Percentiles rank a stretch among this genome's conserved stretches.
These are phyloP conservation scores for Thymallus thymallus DNA, from an alignment of 2,113 vertebrate genomes.

Conservation along the genomic window DNA sequence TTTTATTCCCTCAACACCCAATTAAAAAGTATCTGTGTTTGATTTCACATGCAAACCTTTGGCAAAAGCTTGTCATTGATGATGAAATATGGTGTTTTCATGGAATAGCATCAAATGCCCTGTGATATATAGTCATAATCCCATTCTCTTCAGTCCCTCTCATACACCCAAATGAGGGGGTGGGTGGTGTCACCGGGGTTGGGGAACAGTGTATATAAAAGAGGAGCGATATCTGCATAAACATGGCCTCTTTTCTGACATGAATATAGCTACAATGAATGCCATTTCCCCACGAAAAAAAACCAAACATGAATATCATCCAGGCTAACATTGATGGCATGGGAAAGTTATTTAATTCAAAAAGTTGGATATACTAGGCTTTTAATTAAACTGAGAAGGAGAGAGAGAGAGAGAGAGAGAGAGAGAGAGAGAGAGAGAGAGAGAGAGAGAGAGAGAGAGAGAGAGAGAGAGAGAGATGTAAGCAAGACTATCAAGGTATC, in stretches of 20 bases:
- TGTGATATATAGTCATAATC: not conserved
- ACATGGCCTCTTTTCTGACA: constrained; percentile 16
- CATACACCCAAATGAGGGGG: constrained; percentile 34
- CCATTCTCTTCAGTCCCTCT: constrained; percentile 20
- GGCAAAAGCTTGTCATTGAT: no score
- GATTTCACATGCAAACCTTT: no score
- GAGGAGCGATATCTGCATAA: constrained; percentile 41
- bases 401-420: constrained; percentile 6
- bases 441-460: constrained; percentile 22
- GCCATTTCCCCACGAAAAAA: no score
- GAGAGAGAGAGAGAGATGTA: constrained; percentile 25
- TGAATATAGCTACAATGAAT: not conserved
- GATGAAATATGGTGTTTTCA: not conserved
- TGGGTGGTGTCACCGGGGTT: constrained; percentile 31
- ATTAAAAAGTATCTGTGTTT: no score
- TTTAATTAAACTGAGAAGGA: not conserved
- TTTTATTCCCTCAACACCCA: no score
- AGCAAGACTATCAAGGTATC: no score
- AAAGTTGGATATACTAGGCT: not conserved
- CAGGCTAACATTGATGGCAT: not conserved
- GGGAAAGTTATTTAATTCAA: constrained; percentile 22
- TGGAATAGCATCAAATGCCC: not conserved
- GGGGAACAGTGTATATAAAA: constrained; percentile 25
- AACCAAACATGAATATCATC: not conserved
- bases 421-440: constrained; percentile 10